A percentile compares a stretch with the other conserved stretches of the same genome.
Conservation (phyloP, 2,113 vertebrate species). For the Burhinus bistriatus region DNA sequence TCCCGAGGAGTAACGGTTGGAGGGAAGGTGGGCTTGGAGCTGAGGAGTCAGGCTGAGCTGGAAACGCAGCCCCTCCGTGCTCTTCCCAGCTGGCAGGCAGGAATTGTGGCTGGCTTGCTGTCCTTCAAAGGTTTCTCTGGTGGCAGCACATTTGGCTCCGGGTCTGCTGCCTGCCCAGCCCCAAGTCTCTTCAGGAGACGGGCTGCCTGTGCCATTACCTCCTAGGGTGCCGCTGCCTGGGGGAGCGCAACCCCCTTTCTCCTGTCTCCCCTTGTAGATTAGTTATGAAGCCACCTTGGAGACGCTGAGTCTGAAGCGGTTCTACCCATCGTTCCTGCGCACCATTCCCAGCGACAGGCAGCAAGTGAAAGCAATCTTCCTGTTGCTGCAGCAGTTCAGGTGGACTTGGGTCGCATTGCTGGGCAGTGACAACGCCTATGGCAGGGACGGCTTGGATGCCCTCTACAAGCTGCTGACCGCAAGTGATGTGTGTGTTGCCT, state of each 20-base stretch:
- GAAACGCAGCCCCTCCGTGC: accelerated
- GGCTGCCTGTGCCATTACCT: accelerated
- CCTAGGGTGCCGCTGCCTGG: not conserved
- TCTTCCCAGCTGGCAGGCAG: not conserved
- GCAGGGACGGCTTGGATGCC: conserved; percentile 40
- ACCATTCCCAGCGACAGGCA: conserved; percentile 77
- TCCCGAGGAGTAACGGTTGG: accelerated
- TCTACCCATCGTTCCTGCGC: conserved; percentile 81
- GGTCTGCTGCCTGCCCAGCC: too few species aligned
- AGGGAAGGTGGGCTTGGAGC: not conserved
- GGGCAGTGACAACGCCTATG: conserved; percentile 65
- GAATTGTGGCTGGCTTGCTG: accelerated
- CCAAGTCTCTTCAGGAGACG: too few species aligned
- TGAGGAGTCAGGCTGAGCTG: not conserved
- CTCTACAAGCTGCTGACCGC: conserved; percentile 53
- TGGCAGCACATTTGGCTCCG: accelerated
- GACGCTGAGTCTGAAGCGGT: conserved; percentile 65
- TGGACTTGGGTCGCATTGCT: conserved; percentile 86
- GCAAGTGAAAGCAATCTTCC: conserved; percentile 73
- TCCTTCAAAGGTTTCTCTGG: not conserved
- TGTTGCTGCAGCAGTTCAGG: conserved; percentile 71
- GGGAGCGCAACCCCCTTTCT: not conserved
- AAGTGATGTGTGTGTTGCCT: conserved; percentile 73
- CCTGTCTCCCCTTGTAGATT: conserved; percentile 67
- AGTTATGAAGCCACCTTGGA: conserved; percentile 76